phyloP scores from a whole-genome alignment of 1,140 invertebrate genomes.

The Doryteuthis pealeii region DNA sequence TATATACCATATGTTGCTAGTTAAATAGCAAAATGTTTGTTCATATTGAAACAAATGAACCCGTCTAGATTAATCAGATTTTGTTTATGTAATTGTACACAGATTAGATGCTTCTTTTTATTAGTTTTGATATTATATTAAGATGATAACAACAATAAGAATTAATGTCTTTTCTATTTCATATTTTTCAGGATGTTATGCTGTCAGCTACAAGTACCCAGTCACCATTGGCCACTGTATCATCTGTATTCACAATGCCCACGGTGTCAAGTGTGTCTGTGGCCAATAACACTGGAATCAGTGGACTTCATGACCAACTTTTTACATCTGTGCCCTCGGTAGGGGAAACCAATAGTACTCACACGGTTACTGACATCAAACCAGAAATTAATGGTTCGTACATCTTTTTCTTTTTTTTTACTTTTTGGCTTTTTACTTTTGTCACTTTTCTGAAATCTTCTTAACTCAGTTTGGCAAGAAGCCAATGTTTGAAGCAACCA shows the following conservation, averaged over 20 bases:
- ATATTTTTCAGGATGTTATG: slow-evolving; percentile 57
- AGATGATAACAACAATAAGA: too few species aligned
- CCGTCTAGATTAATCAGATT: too few species aligned
- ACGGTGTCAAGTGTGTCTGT: slow-evolving; percentile 48
- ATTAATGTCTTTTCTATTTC: slow-evolving; percentile 7
- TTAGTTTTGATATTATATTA: too few species aligned
- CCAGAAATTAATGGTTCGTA: slow-evolving; percentile 36
- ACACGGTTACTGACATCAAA: slow-evolving; percentile 29
- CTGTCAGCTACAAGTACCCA: slow-evolving; percentile 55
- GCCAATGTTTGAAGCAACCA: too few species aligned
- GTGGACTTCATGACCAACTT: slow-evolving; percentile 46
- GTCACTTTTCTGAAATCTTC: too few species aligned
- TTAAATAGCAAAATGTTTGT: too few species aligned
- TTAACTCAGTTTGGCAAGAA: too few species aligned
- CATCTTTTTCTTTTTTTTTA: not conserved
- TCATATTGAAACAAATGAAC: too few species aligned
- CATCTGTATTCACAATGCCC: slow-evolving; percentile 56
- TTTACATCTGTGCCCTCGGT: slow-evolving; percentile 51
- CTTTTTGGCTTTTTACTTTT: not conserved
- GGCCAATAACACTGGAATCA: slow-evolving; percentile 35
- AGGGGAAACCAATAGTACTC: slow-evolving; percentile 35
- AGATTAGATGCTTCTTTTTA: too few species aligned
- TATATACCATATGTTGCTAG: too few species aligned
- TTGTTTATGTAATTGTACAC: too few species aligned
- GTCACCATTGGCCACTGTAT: slow-evolving; percentile 54